A percentile compares a stretch with the other conserved stretches of the same genome.
Conservation (phyloP, 2,797 vertebrate genomes). For the Oceanodroma leucorhoa region DNA sequence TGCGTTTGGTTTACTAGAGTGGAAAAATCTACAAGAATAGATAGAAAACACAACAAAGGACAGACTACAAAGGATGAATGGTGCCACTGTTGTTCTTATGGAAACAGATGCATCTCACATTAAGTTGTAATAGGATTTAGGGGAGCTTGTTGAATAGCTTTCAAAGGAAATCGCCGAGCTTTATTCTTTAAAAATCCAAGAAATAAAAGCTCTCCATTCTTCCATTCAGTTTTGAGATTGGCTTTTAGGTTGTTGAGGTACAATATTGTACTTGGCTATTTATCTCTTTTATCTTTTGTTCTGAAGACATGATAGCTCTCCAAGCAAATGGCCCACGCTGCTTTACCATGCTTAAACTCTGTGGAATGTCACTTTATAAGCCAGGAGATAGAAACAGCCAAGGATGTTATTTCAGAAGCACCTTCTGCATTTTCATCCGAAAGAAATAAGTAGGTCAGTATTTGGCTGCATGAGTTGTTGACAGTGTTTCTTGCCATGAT, state of each 20-base stretch:
- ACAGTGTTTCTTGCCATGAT: background rate
- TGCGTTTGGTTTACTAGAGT: background rate
- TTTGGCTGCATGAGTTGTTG: background rate
- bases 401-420: constrained; percentile 30
- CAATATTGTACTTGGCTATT: constrained; percentile 43
- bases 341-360: constrained; percentile 33
- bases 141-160: constrained; percentile 37
- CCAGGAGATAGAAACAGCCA: constrained; percentile 2
- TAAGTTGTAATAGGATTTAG: constrained; percentile 42
- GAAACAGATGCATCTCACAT: constrained; percentile 50
- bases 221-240: constrained; percentile 40
- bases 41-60: constrained; percentile 31
- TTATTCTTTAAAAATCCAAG: constrained; percentile 38
- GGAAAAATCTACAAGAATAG: constrained; percentile 8
- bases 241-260: constrained; percentile 43
- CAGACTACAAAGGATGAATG: constrained; percentile 34
- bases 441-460: constrained; percentile 13
- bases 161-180: constrained; percentile 32
- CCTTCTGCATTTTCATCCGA: background rate
- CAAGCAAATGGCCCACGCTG: background rate
- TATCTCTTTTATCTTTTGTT: constrained; percentile 57
- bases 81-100: constrained; percentile 18
- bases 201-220: constrained; percentile 44
- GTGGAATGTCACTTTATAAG: constrained; percentile 29
- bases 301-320: constrained; percentile 32